Base-by-base conservation (phyloP, 2,888 invertebrate species). In the Caenorhabditis japonica region DNA sequence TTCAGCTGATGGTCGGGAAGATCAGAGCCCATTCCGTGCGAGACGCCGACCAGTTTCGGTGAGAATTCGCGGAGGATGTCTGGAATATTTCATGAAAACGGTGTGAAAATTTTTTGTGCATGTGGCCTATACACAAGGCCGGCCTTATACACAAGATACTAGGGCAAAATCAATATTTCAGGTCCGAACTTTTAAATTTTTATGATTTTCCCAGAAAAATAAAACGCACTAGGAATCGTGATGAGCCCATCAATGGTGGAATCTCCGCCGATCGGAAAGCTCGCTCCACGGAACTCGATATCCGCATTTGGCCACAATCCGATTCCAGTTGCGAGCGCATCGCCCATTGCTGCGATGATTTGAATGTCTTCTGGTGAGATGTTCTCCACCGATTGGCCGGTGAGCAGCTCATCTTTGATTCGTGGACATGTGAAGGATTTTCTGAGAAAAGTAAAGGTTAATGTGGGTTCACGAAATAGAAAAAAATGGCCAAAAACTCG, bases 231-330 rank as follows among this genome's bases (percentile, higher is more conserved):
- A 3, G 86, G 86, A 52, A 86, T 83, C 3, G 86, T 86, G 7
- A 86, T 81, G 15, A 86, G 68, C n/a, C 86, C 86, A 55, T 86
- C 86, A 49, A 86, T 86, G 2, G 86, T 85, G n/a, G 86, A 86
- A 70, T 86, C 86, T 7, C 86, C 86, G 4, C 86, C 86, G 19
- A 81, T 84, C 15, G 84, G 80, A 51, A 86, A 86, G 4, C 85
- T 81, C 0, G 85, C 84, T 23, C 85, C 85, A 2, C 85, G 80
- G 51, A 85, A 85, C 39, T 85, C 85, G 36, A 85, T 86, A 27
- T 79, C 78, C 8, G 83, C 83, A 34, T 80, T 72, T 8, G 83
- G 83, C 73, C 84, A 85, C n/a, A 85, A 66, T 2, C 85, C 85
- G 13, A 73, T 71, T 41, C 85, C 85, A 4, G 85, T 84, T n/a